These are phyloP conservation scores for Gulo gulo DNA, from an alignment of 2,113 vertebrate genomes.

Conservation along the genomic window DNA sequence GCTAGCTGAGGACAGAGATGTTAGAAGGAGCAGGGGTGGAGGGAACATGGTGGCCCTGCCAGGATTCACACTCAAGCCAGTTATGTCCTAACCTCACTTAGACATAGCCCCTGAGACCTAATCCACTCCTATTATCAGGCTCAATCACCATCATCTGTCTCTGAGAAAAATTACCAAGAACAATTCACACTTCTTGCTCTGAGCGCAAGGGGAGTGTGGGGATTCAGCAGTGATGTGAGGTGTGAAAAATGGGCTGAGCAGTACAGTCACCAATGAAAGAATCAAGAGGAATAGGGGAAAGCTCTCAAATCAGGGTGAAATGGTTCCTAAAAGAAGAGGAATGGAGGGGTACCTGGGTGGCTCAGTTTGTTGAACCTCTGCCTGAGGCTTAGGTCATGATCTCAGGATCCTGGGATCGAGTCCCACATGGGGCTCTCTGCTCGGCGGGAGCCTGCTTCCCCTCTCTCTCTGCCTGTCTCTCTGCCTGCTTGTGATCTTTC, in stretches of 20 bases:
- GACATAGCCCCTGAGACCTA: conserved; percentile 68
- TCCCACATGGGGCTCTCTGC: no score
- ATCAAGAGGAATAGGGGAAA: not conserved
- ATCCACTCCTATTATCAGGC: conserved; percentile 65
- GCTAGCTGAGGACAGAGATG: not conserved
- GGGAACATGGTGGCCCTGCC: not conserved
- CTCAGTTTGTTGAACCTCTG: no score
- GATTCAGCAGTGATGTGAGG: conserved; percentile 13
- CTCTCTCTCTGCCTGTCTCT: no score
- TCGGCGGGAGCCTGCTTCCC: no score
- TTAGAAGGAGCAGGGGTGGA: not conserved
- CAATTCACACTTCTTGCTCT: conserved; percentile 43
- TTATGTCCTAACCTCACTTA: conserved; percentile 62
- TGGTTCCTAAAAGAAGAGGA: not conserved
- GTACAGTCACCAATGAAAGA: conserved; percentile 18
- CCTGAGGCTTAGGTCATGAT: no score
- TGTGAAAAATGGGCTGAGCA: conserved; percentile 59
- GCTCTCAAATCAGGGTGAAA: not conserved
- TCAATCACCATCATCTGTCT: conserved; percentile 69
- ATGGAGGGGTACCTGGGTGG: not conserved
- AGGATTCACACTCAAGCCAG: conserved; percentile 37
- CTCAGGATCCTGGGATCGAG: no score
- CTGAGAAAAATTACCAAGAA: conserved; percentile 44
- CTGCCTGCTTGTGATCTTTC: no score
- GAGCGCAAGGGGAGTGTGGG: not conserved